Evolutionary conservation across 2,888 invertebrate genomes (phyloP), one percentile per base, ranked within the genome.

Genomic region (Andrena marginata): DNA sequence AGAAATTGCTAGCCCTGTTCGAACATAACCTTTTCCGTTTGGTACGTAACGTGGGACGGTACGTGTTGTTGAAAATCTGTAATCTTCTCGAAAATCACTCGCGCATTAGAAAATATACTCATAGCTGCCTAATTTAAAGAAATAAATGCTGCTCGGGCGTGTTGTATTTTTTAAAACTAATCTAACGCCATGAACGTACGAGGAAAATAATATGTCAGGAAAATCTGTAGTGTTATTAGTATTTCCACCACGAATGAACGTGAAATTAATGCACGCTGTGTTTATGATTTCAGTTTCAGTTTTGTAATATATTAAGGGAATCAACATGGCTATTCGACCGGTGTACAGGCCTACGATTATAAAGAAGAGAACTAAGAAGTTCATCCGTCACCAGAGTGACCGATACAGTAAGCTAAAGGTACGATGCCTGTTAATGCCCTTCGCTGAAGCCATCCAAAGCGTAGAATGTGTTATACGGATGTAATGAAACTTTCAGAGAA

Each of bases 341-440:
- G 97, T 97, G 85, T 97, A 97, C 94, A 97, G 97, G 94, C 97
- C 98, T 48, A 97, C 96, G 93, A 98, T 99, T 94, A 96, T 99
- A 89, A 99, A 99, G 96, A 99, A 99, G 96, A 97, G 99, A 95
- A 98, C 98, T 91, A 99, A 99, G 96, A 98, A 98, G 95, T 99
- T 99, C 95, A 99, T 98, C 93, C 97, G 99, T 89, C 99, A 99
- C 95, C 99, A 99, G 95, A 98, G 98, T 93, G 99, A 99, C 95
- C 97, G 99, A 94, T 99, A 99, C 97, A 97, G 97, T 90, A 99
- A 99, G 95, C 96, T 99, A 89, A 98, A 97, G 96, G 98, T 94
- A 62, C 64, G 68, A 31, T 54, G 56, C 51, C 63, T 68, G 16
- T 2, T 70, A n/a, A n/a, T n/a, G n/a, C n/a, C n/a, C n/a, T n/a